Percentiles rank a stretch among this genome's conserved stretches.
These are phyloP conservation scores for Nymphalis c-album DNA, from an alignment of 2,888 invertebrate genomes.

Conservation along the genomic window DNA sequence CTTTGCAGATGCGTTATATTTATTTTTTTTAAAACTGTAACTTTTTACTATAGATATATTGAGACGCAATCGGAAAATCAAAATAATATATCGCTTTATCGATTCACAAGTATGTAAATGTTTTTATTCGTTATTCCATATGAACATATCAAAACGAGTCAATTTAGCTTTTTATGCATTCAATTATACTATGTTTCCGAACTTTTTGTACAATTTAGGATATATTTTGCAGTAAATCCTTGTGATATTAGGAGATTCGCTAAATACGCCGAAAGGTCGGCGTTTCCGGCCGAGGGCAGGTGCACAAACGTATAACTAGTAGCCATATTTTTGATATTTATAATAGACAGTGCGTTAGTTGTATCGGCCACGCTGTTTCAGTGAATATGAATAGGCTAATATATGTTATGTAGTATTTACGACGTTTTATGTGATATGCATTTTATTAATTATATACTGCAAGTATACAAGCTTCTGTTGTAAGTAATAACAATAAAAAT, in stretches of 20 bases:
- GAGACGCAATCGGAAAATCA: conserved; percentile 8
- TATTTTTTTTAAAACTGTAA: conserved; percentile 65
- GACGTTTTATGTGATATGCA: conserved; percentile 81
- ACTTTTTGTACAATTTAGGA: conserved; percentile 56
- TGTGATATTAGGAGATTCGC: conserved; percentile 75
- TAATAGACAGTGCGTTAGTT: conserved; percentile 54
- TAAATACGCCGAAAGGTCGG: conserved; percentile 42
- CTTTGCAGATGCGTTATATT: conserved; percentile 66
- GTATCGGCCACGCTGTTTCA: conserved; percentile 67
- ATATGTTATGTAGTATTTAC: conserved; percentile 81
- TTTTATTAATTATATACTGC: conserved; percentile 79
- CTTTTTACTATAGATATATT: conserved; percentile 19
- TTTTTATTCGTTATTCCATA: conserved; percentile 42
- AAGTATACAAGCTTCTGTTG: conserved; percentile 81
- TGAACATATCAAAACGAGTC: conserved; percentile 65
- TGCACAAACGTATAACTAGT: conserved; percentile 72
- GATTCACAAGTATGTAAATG: conserved; percentile 11
- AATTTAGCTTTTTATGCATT: conserved; percentile 60
- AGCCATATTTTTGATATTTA: conserved; percentile 77
- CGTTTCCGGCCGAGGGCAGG: conserved; percentile 36
- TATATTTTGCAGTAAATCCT: conserved; percentile 65
- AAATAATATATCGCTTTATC: conserved; percentile 9
- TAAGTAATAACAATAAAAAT: conserved; percentile 70
- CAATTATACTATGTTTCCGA: conserved; percentile 40
- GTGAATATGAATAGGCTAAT: conserved; percentile 74